Evolutionary conservation across 1,140 invertebrate genomes (phyloP).

Genomic region (Phymastichus coffea): DNA sequence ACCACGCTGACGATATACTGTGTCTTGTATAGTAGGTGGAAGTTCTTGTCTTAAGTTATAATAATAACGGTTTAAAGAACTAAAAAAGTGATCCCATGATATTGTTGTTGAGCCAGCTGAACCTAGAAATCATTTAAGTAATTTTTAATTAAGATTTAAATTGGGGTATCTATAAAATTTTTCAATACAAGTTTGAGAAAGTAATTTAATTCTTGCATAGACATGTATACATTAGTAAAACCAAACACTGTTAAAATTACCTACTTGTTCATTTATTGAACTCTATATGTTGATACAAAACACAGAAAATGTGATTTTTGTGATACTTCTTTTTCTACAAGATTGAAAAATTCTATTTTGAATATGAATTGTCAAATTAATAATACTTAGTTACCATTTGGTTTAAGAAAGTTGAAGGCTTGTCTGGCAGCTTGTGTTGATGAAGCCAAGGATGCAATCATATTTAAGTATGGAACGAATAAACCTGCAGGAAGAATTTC

Average conservation of each 20-base stretch:
- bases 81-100: conserved; percentile 89
- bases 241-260: too few species aligned
- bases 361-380: neutral
- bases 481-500: conserved; percentile 82
- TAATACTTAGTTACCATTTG: conserved; percentile 56
- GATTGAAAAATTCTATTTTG: too few species aligned
- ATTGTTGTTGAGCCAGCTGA: conserved; percentile 59
- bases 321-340: too few species aligned
- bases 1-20: conserved; percentile 64
- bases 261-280: too few species aligned
- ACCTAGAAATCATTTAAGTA: conserved; percentile 35
- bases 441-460: conserved; percentile 80
- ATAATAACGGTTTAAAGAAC: conserved; percentile 77
- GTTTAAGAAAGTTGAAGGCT: conserved; percentile 85
- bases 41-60: conserved; percentile 67
- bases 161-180: too few species aligned
- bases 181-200: too few species aligned
- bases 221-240: too few species aligned
- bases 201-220: too few species aligned
- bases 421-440: conserved; percentile 71
- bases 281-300: too few species aligned
- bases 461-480: conserved; percentile 84
- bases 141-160: too few species aligned
- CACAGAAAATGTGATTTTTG: too few species aligned
- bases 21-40: conserved; percentile 61